These are phyloP conservation scores for Lerista edwardsae DNA, from an alignment of 2,797 vertebrate genomes.

Conservation along the genomic window DNA sequence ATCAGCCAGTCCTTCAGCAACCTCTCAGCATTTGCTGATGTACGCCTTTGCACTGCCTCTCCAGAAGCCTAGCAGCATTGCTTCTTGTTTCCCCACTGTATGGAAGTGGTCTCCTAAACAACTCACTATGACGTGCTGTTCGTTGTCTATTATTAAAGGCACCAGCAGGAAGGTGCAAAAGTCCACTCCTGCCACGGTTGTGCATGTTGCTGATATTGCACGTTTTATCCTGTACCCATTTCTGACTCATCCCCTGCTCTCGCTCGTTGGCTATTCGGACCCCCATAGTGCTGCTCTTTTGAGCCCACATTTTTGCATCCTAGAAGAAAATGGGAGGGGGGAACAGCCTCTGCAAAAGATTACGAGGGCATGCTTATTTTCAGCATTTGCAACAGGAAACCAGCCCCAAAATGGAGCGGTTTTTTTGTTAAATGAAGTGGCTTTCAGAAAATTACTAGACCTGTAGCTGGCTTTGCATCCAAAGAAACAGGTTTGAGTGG, in stretches of 20 bases:
- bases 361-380: background rate
- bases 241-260: background rate
- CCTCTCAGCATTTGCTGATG: too few species aligned
- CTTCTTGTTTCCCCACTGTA: background rate
- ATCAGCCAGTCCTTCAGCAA: background rate
- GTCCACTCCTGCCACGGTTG: background rate
- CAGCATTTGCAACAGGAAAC: background rate
- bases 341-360: background rate
- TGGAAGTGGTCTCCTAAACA: background rate
- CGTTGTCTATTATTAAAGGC: background rate
- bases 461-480: background rate
- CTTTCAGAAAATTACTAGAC: background rate
- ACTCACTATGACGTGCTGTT: background rate
- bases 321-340: background rate
- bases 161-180: background rate
- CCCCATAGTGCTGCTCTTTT: background rate
- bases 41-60: too few species aligned
- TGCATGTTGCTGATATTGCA: background rate
- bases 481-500: slow-evolving; percentile 41
- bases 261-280: background rate
- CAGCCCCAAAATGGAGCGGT: background rate
- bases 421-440: background rate
- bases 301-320: background rate
- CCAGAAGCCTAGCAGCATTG: background rate
- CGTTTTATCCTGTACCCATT: background rate